These are phyloP conservation scores for Strigops habroptila DNA, from an alignment of 2,113 vertebrate genomes.

Conservation along the genomic window DNA sequence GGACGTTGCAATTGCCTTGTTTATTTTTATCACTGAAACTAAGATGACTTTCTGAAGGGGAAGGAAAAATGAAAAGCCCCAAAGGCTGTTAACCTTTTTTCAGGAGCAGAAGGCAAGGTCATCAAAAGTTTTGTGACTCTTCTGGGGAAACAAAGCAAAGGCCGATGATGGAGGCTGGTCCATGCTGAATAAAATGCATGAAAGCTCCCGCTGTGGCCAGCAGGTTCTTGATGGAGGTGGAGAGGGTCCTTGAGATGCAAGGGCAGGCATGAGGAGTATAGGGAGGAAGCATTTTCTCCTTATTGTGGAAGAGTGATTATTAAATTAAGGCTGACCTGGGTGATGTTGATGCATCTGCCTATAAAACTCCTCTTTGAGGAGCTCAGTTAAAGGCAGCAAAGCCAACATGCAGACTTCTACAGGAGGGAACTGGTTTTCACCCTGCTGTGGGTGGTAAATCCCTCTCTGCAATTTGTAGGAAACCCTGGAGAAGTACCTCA, in stretches of 20 bases:
- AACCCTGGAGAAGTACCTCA: not conserved
- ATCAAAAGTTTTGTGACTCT: not conserved
- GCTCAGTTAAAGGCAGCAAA: not conserved
- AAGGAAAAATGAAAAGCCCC: not conserved
- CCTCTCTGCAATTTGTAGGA: not conserved
- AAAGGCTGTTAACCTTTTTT: constrained; percentile 19
- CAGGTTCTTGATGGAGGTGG: not conserved
- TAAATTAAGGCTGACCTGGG: not conserved
- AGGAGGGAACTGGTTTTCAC: not conserved
- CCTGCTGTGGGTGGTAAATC: not conserved
- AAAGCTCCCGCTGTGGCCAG: not conserved
- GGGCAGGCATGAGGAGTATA: not conserved
- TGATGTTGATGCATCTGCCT: rapidly evolving
- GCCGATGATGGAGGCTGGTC: rapidly evolving
- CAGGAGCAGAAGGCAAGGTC: not conserved
- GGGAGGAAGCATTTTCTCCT: not conserved
- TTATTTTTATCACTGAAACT: constrained; percentile 30
- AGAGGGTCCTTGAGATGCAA: not conserved
- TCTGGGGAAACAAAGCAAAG: not conserved
- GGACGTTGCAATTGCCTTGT: not conserved
- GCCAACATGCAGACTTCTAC: not conserved
- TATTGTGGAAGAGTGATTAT: not conserved
- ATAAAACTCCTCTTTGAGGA: not conserved
- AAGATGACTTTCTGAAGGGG: not conserved
- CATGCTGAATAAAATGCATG: not conserved